Evolutionary conservation across 2,113 vertebrate genomes (phyloP), one percentile per base, ranked within the genome.

Genomic region (Clinocottus analis): DNA sequence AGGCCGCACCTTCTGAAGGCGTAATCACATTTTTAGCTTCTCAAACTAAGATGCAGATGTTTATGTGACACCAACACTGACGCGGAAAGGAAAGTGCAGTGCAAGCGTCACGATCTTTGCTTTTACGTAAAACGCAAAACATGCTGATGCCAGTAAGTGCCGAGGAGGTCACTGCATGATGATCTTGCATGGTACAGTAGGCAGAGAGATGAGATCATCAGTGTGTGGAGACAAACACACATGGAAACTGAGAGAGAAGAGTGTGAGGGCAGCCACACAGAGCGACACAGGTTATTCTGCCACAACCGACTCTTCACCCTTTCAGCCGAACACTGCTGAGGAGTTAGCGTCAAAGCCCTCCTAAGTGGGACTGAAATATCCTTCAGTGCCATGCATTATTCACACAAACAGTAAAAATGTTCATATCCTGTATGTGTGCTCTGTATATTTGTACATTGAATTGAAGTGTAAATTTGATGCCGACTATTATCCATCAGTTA

Each of bases 341-440:
- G 61, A 72, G 78, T 72, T 45, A 35, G 85, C 72, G 59, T 86
- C 75, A 71, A 67, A 79, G 79, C 35, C 61, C 16, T 76, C 55
- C 55, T 64, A 69, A 80, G 76, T 61, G 68, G 29, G 59, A 73
- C 85, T 74, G 72, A 84, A 89, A 83, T 86, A 87, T 74, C 75
- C 66, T 61, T 79, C 43, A 12, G 65, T 53, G 39, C 53, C 75
- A 85, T 88, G 63, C 60, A 89, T 85, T 58, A 92, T 85, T 90
- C 58, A 88, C 67, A 82, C 21, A 3, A 70, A 80, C 79, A 59
- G 55, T 76, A 72, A 70, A 83, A 74, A 67, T 31, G 21, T 72
- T 69, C 55, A 62, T 27, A 62, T 55, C 45, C 73, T 69, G 39
- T 13, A 56, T 29, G 53, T 63, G 66, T 71, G 63, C 65, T 35